These are phyloP conservation scores for Sebastes cheni DNA, from an alignment of 2,797 vertebrate species.

Conservation along the genomic window DNA sequence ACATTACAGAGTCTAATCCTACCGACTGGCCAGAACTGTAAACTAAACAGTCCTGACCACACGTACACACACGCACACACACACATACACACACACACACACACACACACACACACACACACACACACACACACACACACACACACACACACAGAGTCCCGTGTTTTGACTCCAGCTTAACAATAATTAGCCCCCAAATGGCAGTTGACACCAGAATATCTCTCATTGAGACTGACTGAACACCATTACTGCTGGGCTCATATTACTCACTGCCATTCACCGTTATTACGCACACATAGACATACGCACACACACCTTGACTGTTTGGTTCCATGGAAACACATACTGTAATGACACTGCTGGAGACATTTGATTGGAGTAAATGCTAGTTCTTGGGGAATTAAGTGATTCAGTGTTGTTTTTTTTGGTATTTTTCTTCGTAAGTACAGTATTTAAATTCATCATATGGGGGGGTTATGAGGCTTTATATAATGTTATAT, in stretches of 20 bases:
- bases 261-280: constrained; percentile 64
- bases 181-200: constrained; percentile 75
- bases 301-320: constrained; percentile 6
- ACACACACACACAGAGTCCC: constrained; percentile 4
- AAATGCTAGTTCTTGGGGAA: constrained; percentile 12
- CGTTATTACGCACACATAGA: constrained; percentile 20
- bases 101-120: constrained; percentile 18
- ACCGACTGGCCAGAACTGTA: constrained; percentile 74
- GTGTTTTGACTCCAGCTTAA: constrained; percentile 74
- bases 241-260: constrained; percentile 58
- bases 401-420: constrained; percentile 6
- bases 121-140: not conserved
- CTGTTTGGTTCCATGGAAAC: constrained; percentile 44
- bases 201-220: constrained; percentile 69
- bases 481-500: not conserved
- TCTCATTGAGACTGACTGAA: constrained; percentile 66
- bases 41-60: constrained; percentile 74
- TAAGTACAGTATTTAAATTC: not conserved
- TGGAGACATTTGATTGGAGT: constrained; percentile 20
- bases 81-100: constrained; percentile 13
- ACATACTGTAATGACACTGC: not conserved
- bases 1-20: constrained; percentile 74
- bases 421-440: not conserved
- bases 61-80: constrained; percentile 29
- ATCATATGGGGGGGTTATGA: not conserved